Conservation (phyloP, 2,797 vertebrate genomes). For the Semotilus atromaculatus region DNA sequence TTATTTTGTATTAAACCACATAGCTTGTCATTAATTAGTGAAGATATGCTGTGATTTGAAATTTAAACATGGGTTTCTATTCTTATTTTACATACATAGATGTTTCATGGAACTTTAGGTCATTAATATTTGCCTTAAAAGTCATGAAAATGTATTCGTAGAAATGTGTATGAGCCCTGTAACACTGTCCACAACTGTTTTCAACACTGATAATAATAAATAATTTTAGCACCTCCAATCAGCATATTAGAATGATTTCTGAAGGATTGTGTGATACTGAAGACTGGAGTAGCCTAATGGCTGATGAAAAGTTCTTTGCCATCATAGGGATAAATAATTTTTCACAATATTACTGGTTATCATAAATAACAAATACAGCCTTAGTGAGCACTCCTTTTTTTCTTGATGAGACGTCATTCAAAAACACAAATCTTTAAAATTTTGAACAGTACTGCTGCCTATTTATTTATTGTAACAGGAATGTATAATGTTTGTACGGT, state of each 20-base stretch:
- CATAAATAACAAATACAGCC: too few species aligned
- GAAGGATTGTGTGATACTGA: background rate
- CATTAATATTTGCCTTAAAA: background rate
- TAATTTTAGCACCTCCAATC: background rate
- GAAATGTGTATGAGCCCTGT: too few species aligned
- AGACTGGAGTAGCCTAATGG: background rate
- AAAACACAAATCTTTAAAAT: background rate
- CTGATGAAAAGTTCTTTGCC: background rate
- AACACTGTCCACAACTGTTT: too few species aligned
- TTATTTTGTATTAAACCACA: too few species aligned
- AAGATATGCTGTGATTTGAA: too few species aligned
- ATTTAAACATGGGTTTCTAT: background rate
- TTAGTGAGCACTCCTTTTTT: background rate
- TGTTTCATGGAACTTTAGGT: background rate
- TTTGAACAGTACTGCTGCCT: too few species aligned
- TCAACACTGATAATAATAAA: background rate
- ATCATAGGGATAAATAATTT: background rate
- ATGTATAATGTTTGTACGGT: background rate
- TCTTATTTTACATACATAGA: background rate
- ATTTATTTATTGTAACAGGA: too few species aligned
- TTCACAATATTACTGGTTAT: background rate
- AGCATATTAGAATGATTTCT: background rate
- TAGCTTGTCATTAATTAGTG: too few species aligned
- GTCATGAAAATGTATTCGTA: background rate
- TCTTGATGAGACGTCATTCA: background rate